A percentile compares a stretch with the other conserved stretches of the same genome.
Evolutionary conservation across 2,797 vertebrate genomes (phyloP).

Genomic region (Lagodon rhomboides): DNA sequence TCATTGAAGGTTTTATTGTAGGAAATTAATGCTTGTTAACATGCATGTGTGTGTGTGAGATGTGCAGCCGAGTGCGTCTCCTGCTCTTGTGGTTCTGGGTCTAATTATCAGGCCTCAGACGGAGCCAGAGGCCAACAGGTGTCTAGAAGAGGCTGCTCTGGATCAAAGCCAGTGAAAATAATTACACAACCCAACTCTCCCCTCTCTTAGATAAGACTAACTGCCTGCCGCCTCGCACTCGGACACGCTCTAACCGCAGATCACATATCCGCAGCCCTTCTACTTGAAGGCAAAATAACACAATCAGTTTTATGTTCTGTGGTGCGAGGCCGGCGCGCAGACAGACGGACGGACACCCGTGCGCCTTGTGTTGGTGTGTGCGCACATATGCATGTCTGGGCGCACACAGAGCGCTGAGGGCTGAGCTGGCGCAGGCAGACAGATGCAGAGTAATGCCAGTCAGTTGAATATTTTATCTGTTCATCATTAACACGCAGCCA

Average conservation of each 20-base stretch:
- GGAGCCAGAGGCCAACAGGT: constrained; percentile 81
- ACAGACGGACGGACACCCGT: constrained; percentile 14
- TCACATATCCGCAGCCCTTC: constrained; percentile 44
- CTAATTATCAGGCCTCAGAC: constrained; percentile 80
- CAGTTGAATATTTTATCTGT: constrained; percentile 81
- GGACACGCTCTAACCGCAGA: constrained; percentile 51
- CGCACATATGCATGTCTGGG: constrained; percentile 32
- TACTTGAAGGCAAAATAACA: constrained; percentile 40
- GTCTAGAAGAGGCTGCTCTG: constrained; percentile 77
- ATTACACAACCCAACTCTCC: constrained; percentile 76
- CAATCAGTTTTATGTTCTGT: constrained; percentile 39
- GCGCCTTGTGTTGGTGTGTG: constrained; percentile 12
- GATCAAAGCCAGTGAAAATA: constrained; percentile 86
- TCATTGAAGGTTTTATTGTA: background rate
- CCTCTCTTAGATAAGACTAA: constrained; percentile 64
- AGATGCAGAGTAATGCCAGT: constrained; percentile 63
- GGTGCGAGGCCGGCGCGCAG: background rate
- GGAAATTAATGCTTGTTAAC: constrained; percentile 20
- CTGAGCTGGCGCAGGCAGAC: constrained; percentile 31
- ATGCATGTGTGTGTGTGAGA: constrained; percentile 1
- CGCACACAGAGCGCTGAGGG: constrained; percentile 9
- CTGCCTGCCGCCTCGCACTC: constrained; percentile 57
- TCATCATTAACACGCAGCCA: constrained; percentile 82
- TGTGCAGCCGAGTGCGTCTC: constrained; percentile 20
- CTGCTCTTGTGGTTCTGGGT: constrained; percentile 57